Base-by-base conservation (phyloP, 2,888 invertebrate genomes). In the Limnephilus marmoratus region DNA sequence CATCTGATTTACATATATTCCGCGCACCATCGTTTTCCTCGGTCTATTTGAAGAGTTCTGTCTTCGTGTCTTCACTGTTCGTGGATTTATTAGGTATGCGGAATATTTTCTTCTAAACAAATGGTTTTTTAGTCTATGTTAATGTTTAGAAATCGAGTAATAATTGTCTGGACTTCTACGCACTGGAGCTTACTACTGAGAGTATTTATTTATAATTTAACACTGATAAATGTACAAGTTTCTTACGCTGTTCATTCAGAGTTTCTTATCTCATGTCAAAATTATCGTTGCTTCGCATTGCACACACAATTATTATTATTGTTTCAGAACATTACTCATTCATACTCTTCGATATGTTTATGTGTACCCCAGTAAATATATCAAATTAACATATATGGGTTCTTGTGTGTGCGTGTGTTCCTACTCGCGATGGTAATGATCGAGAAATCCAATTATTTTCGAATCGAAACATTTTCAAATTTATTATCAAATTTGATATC, bases 1-100 rank as follows among this genome's bases (percentile, higher is more conserved):
- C 83, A 83, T 83, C 15, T 83, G 34, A 83, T 37, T 34, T 83
- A 83, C 37, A 37, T 83, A 37, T 24, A 83, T 83, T 37, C n/a
- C 37, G 83, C 83, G 34, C 37, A 41, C 68, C 24, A 83, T 15
- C 11, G 34, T 37, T 83, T 83, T 83, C 37, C 37, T 24, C 83
- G 83, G 83, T 83, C 83, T 83, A 83, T 83, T 83, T 83, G 83
- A 83, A 34, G 3, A 83, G 37, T 83, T 31, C 82, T 83, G 34
- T 37, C 68, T 68, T 68, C 68, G 68, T 68, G 68, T 68, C 24
- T 53, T 68, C 24, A 68, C 68, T n/a, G 9, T 24, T 24, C 68
- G 24, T 68, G n/a, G 68, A 68, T 68, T 24, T 68, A 68, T n/a
- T 68, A 49, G 49, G 49, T 49, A 68, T 68, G 68, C 68, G 68